Evolutionary conservation across 2,113 vertebrate species (phyloP), one percentile per base, ranked within the genome.

Genomic region (Megaceryle torquata): DNA sequence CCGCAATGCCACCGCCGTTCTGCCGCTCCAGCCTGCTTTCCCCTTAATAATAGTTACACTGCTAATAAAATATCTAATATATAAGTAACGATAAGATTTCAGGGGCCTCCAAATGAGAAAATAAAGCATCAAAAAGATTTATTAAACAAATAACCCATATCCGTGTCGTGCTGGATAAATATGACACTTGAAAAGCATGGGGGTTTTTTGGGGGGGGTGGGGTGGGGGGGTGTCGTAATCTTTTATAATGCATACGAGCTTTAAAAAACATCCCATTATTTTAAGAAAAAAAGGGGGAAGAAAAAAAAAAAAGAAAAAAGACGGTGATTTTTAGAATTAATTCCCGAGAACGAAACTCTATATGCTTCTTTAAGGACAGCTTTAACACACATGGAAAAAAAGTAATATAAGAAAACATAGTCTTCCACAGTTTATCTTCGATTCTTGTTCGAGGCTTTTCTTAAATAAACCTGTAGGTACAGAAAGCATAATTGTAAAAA

Each of bases 41-140:
- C 91, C 86, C 19, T 69, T 68, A 86, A 93, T 95, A 78, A 93
- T 90, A 72, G 97, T 96, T 91, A 91, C 96, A 57, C 96, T 76
- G 83, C 96, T 97, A 97, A 97, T 97, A 97, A 97, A 97, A 96
- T 93, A 95, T 80, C 96, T 95, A 96, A 97, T 97, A 96, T 96
- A 97, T 96, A 97, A 97, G 96, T 92, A 98, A 91, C 88, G 91
- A 82, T 72, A 94, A 96, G 92, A 88, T 97, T 95, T 95, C 92
- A 91, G 83, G 94, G 95, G 83, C 94, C 97, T 91, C 93, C 96
- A 96, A 96, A 89, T 90, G 97, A 97, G 93, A 96, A 97, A 96
- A 97, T 81, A 96, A 94, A 93, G 93, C 82, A 97, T 87, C 85
- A 96, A 91, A 83, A 86, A 89, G 93, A 97, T 97, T 97, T 93